Evolutionary conservation across 2,888 invertebrate genomes (phyloP).

Genomic region (Parnassius smintheus): DNA sequence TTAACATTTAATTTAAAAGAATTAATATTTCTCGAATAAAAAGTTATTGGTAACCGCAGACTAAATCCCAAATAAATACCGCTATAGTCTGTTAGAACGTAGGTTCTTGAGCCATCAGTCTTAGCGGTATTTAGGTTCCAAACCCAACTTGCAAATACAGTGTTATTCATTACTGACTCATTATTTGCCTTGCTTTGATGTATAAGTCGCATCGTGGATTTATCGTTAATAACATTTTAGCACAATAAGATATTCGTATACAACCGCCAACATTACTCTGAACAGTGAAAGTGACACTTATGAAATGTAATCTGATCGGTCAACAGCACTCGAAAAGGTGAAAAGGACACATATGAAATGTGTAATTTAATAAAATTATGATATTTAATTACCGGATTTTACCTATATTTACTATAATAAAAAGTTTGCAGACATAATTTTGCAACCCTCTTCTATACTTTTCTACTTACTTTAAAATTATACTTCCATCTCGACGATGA

Average conservation of each 20-base stretch:
- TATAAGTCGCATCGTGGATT: slow-evolving; percentile 13
- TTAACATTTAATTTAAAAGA: background rate
- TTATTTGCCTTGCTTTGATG: slow-evolving; percentile 44
- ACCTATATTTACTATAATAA: too few relatives aligned
- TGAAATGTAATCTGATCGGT: background rate
- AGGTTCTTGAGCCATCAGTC: slow-evolving; percentile 77
- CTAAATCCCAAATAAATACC: slow-evolving; percentile 55
- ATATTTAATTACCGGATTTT: too few relatives aligned
- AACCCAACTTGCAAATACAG: background rate
- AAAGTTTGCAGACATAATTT: background rate
- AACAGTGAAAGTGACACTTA: slow-evolving; percentile 14
- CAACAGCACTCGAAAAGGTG: too few relatives aligned
- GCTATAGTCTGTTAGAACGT: slow-evolving; percentile 68
- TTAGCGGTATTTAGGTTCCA: slow-evolving; percentile 58
- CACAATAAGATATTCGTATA: background rate
- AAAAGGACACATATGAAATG: too few relatives aligned
- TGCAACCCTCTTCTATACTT: slow-evolving; percentile 8
- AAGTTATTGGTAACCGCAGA: slow-evolving; percentile 8
- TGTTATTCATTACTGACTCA: slow-evolving; percentile 13
- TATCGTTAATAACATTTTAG: slow-evolving; percentile 6
- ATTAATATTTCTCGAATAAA: background rate
- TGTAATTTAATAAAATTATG: too few relatives aligned
- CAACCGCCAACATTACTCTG: background rate
- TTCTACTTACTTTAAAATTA: slow-evolving; percentile 21
- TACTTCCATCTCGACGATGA: slow-evolving; percentile 7